These are phyloP conservation scores for Teleogryllus oceanicus DNA, from an alignment of 2,888 invertebrate species.

Conservation along the genomic window DNA sequence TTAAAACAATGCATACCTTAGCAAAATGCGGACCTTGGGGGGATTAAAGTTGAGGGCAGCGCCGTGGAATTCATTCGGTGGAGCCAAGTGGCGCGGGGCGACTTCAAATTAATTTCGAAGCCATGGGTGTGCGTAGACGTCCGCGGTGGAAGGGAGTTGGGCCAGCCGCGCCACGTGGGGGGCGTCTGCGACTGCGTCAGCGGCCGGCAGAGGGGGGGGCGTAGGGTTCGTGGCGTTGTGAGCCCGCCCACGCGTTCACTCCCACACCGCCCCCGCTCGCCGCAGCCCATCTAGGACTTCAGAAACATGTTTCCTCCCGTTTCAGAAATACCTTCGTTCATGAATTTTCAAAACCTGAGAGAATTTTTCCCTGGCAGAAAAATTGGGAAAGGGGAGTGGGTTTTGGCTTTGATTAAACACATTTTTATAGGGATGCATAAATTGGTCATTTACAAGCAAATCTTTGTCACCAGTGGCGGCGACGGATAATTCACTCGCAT, in stretches of 20 bases:
- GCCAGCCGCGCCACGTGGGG: too few relatives aligned
- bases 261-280: too few relatives aligned
- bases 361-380: background rate
- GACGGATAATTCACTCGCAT: background rate
- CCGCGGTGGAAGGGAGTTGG: too few relatives aligned
- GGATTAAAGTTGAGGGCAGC: background rate
- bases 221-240: too few relatives aligned
- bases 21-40: background rate
- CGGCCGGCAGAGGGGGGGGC: too few relatives aligned
- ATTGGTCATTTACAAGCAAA: conserved; percentile 18
- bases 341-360: conserved; percentile 3
- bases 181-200: too few relatives aligned
- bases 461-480: background rate
- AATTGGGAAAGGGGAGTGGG: background rate
- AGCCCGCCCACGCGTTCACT: too few relatives aligned
- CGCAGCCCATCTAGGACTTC: background rate
- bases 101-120: background rate
- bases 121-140: too few relatives aligned
- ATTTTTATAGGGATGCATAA: conserved; percentile 1
- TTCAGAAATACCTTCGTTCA: background rate
- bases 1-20: background rate
- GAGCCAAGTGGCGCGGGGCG: background rate
- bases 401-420: conserved; percentile 10
- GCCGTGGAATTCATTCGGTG: background rate
- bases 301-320: conserved; percentile 9